These are phyloP conservation scores for Scolopax bukidnonensis DNA, from an alignment of 2,797 vertebrate genomes.

Conservation along the genomic window DNA sequence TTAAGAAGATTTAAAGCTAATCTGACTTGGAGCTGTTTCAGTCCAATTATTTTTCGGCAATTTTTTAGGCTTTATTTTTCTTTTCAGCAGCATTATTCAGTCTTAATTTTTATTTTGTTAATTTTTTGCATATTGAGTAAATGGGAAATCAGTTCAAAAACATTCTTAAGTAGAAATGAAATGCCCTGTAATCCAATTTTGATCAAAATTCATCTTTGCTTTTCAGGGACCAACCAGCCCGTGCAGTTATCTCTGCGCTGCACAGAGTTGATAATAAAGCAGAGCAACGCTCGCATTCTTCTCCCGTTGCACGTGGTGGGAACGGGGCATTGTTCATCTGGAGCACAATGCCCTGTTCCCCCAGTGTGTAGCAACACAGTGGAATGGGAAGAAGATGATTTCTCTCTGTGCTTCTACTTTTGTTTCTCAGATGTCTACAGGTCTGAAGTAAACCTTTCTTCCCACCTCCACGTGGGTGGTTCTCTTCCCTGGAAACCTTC, in stretches of 20 bases:
- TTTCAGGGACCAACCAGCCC: constrained; percentile 7
- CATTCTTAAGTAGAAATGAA: constrained; percentile 69
- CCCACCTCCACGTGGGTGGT: not conserved
- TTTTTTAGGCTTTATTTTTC: not conserved
- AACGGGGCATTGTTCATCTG: constrained; percentile 29
- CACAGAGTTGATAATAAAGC: constrained; percentile 60
- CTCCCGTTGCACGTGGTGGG: not conserved
- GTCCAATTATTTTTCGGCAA: constrained; percentile 1
- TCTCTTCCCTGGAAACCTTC: not conserved
- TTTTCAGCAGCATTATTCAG: constrained; percentile 43
- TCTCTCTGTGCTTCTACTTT: not conserved
- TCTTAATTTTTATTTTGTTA: constrained; percentile 50
- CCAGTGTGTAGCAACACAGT: not conserved
- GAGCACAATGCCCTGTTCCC: constrained; percentile 46
- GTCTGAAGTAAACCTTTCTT: not conserved
- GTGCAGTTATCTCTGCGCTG: constrained; percentile 24
- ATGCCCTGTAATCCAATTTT: constrained; percentile 64
- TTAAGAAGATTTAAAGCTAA: constrained; percentile 71
- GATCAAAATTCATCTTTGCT: constrained; percentile 65
- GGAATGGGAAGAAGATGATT: not conserved
- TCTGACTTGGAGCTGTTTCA: constrained; percentile 48
- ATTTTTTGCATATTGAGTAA: constrained; percentile 49
- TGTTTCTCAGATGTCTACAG: not conserved
- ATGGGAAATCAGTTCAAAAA: constrained; percentile 60
- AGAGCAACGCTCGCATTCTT: constrained; percentile 39